phyloP scores from a whole-genome alignment of 2,888 invertebrate species.

The Alloscopus bannaensis region DNA sequence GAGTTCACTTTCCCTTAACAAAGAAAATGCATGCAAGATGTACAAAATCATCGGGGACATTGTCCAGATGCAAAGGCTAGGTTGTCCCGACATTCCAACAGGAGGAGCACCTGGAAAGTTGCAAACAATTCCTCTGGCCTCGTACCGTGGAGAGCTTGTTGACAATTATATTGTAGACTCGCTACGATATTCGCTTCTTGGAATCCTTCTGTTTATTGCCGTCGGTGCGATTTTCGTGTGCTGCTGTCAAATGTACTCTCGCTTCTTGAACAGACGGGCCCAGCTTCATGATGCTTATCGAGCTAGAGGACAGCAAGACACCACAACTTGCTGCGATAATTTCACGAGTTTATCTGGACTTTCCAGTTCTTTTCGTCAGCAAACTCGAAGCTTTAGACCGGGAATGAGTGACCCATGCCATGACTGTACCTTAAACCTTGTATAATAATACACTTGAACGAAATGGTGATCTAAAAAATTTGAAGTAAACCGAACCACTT shows the following conservation, averaged over 20 bases:
- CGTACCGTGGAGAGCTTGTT: background rate
- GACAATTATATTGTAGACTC: slow-evolving; percentile 18
- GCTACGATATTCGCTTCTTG: slow-evolving; percentile 5
- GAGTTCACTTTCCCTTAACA: no score
- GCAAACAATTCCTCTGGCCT: slow-evolving; percentile 20
- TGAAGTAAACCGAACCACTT: no score
- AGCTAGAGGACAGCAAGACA: no score
- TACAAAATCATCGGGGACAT: slow-evolving; percentile 24
- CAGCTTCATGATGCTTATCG: background rate
- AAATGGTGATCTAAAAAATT: no score
- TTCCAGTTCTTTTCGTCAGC: no score
- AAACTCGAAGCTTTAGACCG: background rate
- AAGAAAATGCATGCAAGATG: slow-evolving; percentile 17
- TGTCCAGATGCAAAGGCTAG: slow-evolving; percentile 25
- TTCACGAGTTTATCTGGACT: no score
- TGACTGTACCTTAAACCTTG: slow-evolving; percentile 1
- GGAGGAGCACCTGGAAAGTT: background rate
- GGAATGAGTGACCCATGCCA: background rate
- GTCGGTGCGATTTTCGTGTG: slow-evolving; percentile 10
- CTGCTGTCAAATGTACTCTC: slow-evolving; percentile 34
- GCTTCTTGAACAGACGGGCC: background rate
- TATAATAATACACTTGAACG: no score
- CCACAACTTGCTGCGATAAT: no score
- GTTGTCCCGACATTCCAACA: slow-evolving; percentile 29
- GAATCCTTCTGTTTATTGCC: slow-evolving; percentile 15